Conservation (phyloP, 2,113 vertebrate genomes). For the Epinephelus lanceolatus region DNA sequence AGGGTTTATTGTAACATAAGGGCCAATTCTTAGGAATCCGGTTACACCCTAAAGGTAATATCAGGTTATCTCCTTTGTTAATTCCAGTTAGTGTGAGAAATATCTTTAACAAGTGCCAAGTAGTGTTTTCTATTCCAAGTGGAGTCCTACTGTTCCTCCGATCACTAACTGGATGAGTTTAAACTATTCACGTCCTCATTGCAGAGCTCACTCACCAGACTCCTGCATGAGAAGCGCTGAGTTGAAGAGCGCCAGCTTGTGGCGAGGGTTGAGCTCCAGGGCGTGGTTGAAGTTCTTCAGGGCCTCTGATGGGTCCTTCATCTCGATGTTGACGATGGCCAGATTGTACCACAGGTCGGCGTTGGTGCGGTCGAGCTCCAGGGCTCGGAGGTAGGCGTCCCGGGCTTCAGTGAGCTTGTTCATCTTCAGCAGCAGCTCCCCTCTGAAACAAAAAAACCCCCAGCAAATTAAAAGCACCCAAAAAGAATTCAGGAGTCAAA, state of each 20-base stretch:
- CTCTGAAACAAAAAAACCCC: slow-evolving; percentile 80
- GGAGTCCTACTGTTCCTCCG: neutral
- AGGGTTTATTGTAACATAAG: slow-evolving; percentile 9
- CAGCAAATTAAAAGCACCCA: neutral
- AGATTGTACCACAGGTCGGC: slow-evolving; percentile 99
- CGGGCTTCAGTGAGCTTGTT: slow-evolving; percentile 95
- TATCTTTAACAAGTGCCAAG: neutral
- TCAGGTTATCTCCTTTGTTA: slow-evolving; percentile 20
- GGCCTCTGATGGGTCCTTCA: slow-evolving; percentile 95
- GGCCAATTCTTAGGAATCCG: neutral
- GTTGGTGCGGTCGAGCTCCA: slow-evolving; percentile 94
- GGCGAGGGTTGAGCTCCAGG: slow-evolving; percentile 91
- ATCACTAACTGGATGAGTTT: neutral
- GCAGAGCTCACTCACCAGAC: slow-evolving; percentile 88
- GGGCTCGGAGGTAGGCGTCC: slow-evolving; percentile 93
- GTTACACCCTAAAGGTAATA: slow-evolving; percentile 52
- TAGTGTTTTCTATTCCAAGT: neutral
- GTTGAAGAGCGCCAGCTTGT: slow-evolving; percentile 97
- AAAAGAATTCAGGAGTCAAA: neutral
- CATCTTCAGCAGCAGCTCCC: slow-evolving; percentile 97
- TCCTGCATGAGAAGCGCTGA: slow-evolving; percentile 98
- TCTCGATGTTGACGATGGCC: slow-evolving; percentile 97
- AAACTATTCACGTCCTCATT: neutral
- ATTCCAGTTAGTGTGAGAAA: neutral
- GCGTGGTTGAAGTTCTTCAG: slow-evolving; percentile 95